Evolutionary conservation across 2,797 vertebrate species (phyloP), one percentile per base, ranked within the genome.

Genomic region (Cirrhinus molitorella): DNA sequence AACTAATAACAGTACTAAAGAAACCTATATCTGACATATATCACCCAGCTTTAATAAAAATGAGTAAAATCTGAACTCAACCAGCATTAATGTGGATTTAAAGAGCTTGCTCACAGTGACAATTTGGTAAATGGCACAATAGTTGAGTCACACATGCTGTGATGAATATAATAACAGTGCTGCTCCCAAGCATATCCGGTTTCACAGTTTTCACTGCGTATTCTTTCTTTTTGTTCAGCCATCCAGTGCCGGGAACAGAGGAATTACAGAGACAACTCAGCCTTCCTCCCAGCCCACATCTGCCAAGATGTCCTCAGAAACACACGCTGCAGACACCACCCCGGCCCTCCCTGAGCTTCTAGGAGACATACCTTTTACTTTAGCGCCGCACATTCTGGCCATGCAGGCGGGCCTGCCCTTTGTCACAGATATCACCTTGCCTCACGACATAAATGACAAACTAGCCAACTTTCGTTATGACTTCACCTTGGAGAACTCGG

Each of bases 401-500:
- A 91, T 95, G 81, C 98, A 98, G 92, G 87, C 93, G 12, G 90
- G 91, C 79, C 89, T 86, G 73, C 81, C 89, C 9, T 92, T 94
- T 4, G 88, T 97, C 59, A 95, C 97, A 0, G 95, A 97, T 79
- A 91, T 94, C 28, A 89, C 96, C 81, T 93, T 97, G 80, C 91
- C 94, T 83, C 93, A 88, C 6, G 93, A 98, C 89, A 89, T 96
- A 66, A 94, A 92, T 67, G 96, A 97, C 84, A 97, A 96, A 88
- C 91, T 99, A 89, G 93, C 96, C 72, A 95, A 91, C 80, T 99
- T 98, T 91, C 94, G 96, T 91, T 99, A 99, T 21, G 98, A 99
- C 93, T 99, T 99, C 88, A 97, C 96, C 17, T 93, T 99, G 87
- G 98, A 99, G 92, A 99, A 99, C 91, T 98, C 98, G 1, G 96